Percentiles rank a stretch among this genome's conserved stretches.
These are phyloP conservation scores for Tenthredo scrophulariae DNA, from an alignment of 2,888 invertebrate species.

Conservation along the genomic window DNA sequence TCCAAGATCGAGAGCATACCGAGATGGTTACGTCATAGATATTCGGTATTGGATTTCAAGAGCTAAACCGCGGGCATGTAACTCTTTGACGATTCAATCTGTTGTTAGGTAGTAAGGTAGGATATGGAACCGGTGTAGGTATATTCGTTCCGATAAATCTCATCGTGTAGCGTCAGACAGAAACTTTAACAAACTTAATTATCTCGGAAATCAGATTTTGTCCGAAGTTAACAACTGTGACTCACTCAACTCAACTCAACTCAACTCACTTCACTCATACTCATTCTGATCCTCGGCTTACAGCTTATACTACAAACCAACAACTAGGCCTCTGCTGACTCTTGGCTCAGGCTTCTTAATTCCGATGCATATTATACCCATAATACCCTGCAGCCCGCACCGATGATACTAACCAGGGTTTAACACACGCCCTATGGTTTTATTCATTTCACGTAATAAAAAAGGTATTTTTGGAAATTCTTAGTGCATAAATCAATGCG, in stretches of 20 bases:
- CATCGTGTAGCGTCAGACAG: not conserved
- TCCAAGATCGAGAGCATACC: not conserved
- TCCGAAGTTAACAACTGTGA: constrained; percentile 23
- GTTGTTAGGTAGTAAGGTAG: not conserved
- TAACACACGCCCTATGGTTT: not conserved
- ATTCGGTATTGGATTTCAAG: constrained; percentile 12
- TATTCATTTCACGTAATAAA: not conserved
- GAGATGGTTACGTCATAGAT: not conserved
- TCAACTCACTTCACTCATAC: not conserved
- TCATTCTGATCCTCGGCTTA: constrained; percentile 19
- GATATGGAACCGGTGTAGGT: not conserved
- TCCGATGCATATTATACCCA: not conserved
- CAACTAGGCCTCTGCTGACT: not conserved
- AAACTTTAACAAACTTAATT: constrained; percentile 30
- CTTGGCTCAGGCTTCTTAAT: not conserved
- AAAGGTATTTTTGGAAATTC: not conserved
- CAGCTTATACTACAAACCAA: constrained; percentile 34
- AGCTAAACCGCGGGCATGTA: not conserved
- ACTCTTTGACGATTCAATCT: constrained; percentile 25
- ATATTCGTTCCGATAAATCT: constrained; percentile 26
- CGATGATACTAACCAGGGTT: not conserved
- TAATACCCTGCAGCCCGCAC: not conserved
- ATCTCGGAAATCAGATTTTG: constrained; percentile 19
- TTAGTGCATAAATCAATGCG: not conserved
- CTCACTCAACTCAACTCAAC: not conserved